Evolutionary conservation across 37 sponge, comb jelly and placozoan genomes (phyloP), one percentile per base, ranked within the genome.

Genomic region (Dysidea cf. avara): DNA sequence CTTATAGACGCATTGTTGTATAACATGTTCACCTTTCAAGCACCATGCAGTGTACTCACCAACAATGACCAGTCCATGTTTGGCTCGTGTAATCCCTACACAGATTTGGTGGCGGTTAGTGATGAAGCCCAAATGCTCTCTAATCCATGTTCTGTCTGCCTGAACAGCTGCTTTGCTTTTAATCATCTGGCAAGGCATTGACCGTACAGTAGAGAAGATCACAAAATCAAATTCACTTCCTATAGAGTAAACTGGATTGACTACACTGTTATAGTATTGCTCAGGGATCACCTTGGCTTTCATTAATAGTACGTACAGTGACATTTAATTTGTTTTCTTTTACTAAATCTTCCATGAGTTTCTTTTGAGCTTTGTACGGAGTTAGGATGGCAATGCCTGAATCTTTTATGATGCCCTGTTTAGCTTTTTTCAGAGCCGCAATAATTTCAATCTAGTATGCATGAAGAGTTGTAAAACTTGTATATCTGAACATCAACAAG

Each of bases 161-260:
- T 65, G 66, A 22, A 65, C 83, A 32, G 72, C 69, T 30, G 32
- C 62, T 55, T 14, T 64, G 14, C 31, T 58, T 39, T 50, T 20
- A 7, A 47, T 51, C 33, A 51, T 40, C 20, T 24, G 30, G 6
- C 35, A 37, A 20, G 69, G 38, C 35, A 76, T 64, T 2, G 83
- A 75, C 1, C 83, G 68, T 2, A 82, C 83, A 22, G 75, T 82
- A 1, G 83, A 82, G 61, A 82, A 53, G 16, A 82, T 21, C 12
- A 83, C 83, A 30, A 75, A 60, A 18, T 76, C 83, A 68, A 51
- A 75, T 43, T 83, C 83, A 61, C 70, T 69, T 6, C 83, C 83
- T 83, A 56, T n/a, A n/a, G n/a, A n/a, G n/a, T n/a, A n/a, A n/a
- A n/a, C n/a, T n/a, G n/a, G n/a, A n/a, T n/a, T n/a, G n/a, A n/a